Evolutionary conservation across 1,140 invertebrate species (phyloP).

Genomic region (Euwallacea fornicatus): DNA sequence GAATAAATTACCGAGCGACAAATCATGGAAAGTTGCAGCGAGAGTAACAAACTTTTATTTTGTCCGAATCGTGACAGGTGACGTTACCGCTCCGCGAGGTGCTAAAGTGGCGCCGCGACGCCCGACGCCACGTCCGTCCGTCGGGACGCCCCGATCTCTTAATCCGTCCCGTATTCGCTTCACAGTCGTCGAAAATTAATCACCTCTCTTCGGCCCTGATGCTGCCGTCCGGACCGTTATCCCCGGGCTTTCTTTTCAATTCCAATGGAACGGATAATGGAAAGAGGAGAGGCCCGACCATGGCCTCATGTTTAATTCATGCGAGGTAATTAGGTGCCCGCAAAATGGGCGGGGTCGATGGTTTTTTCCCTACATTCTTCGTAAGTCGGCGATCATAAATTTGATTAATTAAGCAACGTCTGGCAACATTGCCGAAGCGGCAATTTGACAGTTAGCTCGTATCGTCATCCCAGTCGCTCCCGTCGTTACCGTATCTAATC

Average conservation of each 20-base stretch:
- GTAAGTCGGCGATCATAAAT: no score
- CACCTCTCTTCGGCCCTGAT: neutral
- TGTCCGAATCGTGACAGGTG: conserved; percentile 13
- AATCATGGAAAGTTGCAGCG: neutral
- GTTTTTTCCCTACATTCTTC: neutral
- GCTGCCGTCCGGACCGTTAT: neutral
- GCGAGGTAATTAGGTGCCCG: neutral
- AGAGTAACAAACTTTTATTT: conserved; percentile 21
- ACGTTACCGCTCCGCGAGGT: conserved; percentile 13
- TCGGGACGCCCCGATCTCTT: conserved; percentile 4
- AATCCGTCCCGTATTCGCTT: conserved; percentile 8
- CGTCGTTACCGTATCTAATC: no score
- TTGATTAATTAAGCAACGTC: no score
- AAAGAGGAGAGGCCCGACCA: neutral
- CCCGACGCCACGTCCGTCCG: conserved; percentile 8
- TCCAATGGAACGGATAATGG: neutral
- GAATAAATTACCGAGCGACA: conserved; percentile 13
- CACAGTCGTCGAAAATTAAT: conserved; percentile 13
- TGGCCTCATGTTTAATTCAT: neutral
- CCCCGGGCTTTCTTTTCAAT: conserved; percentile 4
- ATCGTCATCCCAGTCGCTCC: no score
- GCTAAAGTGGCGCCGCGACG: conserved; percentile 21
- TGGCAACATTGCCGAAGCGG: no score
- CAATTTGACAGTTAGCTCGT: no score
- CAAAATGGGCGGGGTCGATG: neutral